phyloP scores from a whole-genome alignment of 2,113 vertebrate genomes.

The Accipiter cooperii region DNA sequence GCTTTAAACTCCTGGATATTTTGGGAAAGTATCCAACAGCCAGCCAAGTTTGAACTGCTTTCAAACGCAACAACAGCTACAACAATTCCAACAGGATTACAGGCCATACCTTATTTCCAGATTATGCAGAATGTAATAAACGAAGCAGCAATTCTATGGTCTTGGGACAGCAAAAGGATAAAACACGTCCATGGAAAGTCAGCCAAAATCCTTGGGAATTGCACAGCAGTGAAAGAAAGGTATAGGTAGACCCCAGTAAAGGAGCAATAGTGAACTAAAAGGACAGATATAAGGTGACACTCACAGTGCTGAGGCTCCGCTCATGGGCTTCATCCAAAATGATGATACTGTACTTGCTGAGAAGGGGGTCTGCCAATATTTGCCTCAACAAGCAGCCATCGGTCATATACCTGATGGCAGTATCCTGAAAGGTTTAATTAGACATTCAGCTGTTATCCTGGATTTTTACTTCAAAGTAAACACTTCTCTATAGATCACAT shows the following conservation, averaged over 20 bases:
- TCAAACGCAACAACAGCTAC: neutral
- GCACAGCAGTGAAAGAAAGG: neutral
- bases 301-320: constrained; percentile 92
- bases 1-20: neutral
- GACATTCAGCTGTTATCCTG: neutral
- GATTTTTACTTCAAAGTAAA: neutral
- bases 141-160: neutral
- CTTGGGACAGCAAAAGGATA: neutral
- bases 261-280: neutral
- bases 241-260: neutral
- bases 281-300: neutral
- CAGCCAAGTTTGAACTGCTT: neutral
- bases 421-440: constrained; percentile 73
- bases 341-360: constrained; percentile 87
- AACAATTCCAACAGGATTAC: neutral
- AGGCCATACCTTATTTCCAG: neutral
- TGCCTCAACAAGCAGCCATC: constrained; percentile 94
- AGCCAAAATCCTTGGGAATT: neutral
- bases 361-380: constrained; percentile 82
- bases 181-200: neutral
- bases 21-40: neutral
- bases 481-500: neutral
- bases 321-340: constrained; percentile 96
- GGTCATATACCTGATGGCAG: constrained; percentile 92
- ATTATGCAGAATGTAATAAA: neutral